Evolutionary conservation across 2,113 vertebrate species (phyloP).

Genomic region (Jacana jacana): DNA sequence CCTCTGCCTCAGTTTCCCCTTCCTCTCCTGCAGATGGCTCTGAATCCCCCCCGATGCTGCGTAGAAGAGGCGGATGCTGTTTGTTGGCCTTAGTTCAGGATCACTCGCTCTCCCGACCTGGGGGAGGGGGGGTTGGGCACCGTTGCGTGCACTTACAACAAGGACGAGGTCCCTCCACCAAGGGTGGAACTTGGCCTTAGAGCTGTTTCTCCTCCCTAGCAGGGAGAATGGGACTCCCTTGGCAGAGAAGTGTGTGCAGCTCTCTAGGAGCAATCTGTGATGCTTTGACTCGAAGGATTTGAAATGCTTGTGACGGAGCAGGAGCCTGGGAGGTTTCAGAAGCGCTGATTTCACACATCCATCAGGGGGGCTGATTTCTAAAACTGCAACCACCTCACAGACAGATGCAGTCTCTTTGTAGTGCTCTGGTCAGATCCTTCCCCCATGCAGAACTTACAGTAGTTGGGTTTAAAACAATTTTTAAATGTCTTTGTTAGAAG

Average conservation of each 20-base stretch:
- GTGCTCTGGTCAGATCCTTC: background rate
- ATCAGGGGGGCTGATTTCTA: background rate
- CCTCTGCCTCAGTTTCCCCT: background rate
- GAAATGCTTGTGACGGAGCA: background rate
- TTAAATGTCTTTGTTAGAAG: background rate
- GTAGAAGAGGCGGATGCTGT: background rate
- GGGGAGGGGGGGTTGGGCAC: no score
- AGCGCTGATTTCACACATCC: background rate
- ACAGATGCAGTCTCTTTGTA: background rate
- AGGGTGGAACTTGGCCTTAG: no score
- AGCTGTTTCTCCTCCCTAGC: background rate
- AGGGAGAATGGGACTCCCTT: background rate
- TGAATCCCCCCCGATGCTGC: background rate
- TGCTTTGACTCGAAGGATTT: background rate
- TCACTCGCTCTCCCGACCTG: background rate
- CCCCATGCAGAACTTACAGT: background rate
- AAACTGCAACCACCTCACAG: no score
- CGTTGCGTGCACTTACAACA: background rate
- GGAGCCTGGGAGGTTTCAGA: background rate
- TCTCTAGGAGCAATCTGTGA: background rate
- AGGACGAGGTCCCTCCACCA: fast-evolving
- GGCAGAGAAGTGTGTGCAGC: background rate
- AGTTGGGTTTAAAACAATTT: background rate
- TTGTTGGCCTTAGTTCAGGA: background rate
- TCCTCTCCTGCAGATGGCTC: background rate